Evolutionary conservation across 2,113 vertebrate genomes (phyloP).

Genomic region (Glaucomys volans): DNA sequence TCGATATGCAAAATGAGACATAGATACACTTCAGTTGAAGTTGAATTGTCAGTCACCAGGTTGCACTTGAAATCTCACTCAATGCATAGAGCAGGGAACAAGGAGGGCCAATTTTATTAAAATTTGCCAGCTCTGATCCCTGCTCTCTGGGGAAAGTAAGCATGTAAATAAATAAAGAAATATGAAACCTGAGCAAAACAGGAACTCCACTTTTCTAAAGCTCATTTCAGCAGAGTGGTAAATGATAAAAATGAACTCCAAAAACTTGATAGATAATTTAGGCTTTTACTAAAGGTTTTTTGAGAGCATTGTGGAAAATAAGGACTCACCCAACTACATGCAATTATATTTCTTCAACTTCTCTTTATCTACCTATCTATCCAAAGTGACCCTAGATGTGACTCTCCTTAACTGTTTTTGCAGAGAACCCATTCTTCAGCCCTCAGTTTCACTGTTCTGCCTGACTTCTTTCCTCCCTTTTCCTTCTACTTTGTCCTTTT

Average conservation of each 20-base stretch:
- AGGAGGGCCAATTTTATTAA: background rate
- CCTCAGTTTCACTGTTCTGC: no score
- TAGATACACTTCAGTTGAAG: background rate
- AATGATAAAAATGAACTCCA: background rate
- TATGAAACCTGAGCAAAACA: background rate
- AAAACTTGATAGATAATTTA: background rate
- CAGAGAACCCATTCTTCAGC: background rate
- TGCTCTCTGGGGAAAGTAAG: background rate
- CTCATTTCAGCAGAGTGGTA: background rate
- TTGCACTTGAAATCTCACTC: background rate
- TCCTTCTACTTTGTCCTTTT: background rate
- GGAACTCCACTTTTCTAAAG: background rate
- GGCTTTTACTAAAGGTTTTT: background rate
- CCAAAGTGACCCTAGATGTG: background rate
- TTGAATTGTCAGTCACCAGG: background rate
- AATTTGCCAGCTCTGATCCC: background rate
- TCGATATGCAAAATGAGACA: background rate
- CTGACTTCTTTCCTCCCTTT: background rate
- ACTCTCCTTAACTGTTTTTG: background rate
- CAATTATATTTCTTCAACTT: background rate
- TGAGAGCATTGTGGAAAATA: background rate
- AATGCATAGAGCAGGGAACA: background rate
- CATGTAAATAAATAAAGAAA: background rate
- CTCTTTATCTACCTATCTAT: background rate
- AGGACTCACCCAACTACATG: background rate